These are phyloP conservation scores for Corythaeola cristata DNA, from an alignment of 2,113 vertebrate species.

Conservation along the genomic window DNA sequence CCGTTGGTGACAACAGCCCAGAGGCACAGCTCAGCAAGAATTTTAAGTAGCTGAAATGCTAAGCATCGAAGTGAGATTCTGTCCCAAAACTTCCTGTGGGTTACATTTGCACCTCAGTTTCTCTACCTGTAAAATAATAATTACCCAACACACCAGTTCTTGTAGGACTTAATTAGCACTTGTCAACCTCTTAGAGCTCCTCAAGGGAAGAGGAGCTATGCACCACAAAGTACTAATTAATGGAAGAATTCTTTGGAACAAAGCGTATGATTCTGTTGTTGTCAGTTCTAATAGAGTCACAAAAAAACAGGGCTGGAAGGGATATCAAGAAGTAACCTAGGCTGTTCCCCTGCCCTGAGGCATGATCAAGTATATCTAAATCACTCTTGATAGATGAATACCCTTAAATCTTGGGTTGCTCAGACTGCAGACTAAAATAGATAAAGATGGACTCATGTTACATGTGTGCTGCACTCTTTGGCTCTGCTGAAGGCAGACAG, in stretches of 20 bases:
- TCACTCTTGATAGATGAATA: slow-evolving; percentile 44
- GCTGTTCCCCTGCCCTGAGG: slow-evolving; percentile 50
- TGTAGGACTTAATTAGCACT: slow-evolving; percentile 70
- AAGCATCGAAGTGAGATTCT: neutral
- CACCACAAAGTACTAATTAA: slow-evolving; percentile 68
- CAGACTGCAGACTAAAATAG: neutral
- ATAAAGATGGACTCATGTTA: neutral
- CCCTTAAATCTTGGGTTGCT: slow-evolving; percentile 23
- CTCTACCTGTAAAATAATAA: slow-evolving; percentile 70
- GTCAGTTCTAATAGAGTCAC: slow-evolving; percentile 65
- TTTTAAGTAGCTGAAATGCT: slow-evolving; percentile 12
- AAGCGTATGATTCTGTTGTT: slow-evolving; percentile 55
- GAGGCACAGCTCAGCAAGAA: neutral
- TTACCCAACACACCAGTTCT: slow-evolving; percentile 56
- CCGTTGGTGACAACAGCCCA: neutral
- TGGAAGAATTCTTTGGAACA: slow-evolving; percentile 58
- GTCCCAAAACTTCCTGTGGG: slow-evolving; percentile 62
- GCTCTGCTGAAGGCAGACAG: neutral
- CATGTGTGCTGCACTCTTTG: rapidly evolving
- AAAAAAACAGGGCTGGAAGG: slow-evolving; percentile 50
- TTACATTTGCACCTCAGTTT: slow-evolving; percentile 64
- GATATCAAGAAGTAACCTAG: slow-evolving; percentile 45
- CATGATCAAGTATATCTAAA: slow-evolving; percentile 56
- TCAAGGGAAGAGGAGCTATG: slow-evolving; percentile 56
- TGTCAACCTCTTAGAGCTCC: slow-evolving; percentile 64